A percentile compares a stretch with the other conserved stretches of the same genome.
Conservation (phyloP, 2,888 invertebrate genomes). For the Watsonalla binaria region DNA sequence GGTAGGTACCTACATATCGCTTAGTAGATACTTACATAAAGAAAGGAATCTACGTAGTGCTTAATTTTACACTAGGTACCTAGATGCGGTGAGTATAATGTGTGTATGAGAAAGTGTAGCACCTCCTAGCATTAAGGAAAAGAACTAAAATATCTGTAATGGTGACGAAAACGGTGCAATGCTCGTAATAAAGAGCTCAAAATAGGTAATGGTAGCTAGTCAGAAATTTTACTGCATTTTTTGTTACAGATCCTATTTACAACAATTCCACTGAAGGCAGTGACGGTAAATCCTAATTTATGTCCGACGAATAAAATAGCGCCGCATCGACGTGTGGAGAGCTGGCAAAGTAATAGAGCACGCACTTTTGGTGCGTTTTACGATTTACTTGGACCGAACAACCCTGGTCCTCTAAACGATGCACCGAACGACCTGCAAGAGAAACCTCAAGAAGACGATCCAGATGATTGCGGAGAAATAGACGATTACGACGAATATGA, state of each 20-base stretch:
- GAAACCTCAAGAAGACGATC: conserved; percentile 53
- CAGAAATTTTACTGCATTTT: conserved; percentile 2
- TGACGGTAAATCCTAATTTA: conserved; percentile 51
- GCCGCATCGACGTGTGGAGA: conserved; percentile 44
- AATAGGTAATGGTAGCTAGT: too few relatives aligned
- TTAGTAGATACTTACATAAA: too few relatives aligned
- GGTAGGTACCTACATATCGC: too few relatives aligned
- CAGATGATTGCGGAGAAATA: conserved; percentile 64
- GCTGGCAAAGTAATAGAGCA: conserved; percentile 28
- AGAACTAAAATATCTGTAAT: too few relatives aligned
- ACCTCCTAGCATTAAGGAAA: too few relatives aligned
- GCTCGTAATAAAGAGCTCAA: too few relatives aligned
- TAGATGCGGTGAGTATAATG: too few relatives aligned
- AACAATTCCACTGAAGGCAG: conserved; percentile 35
- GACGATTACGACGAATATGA: conserved; percentile 71
- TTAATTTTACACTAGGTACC: too few relatives aligned
- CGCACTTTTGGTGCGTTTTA: conserved; percentile 58
- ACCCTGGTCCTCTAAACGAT: conserved; percentile 21
- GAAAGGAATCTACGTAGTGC: too few relatives aligned
- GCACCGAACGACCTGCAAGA: conserved; percentile 45
- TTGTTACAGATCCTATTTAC: conserved; percentile 32
- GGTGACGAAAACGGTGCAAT: too few relatives aligned
- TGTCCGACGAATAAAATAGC: conserved; percentile 73
- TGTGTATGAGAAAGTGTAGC: too few relatives aligned
- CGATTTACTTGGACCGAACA: conserved; percentile 41